Evolutionary conservation across 2,797 vertebrate genomes (phyloP).

Genomic region (Otus scops): DNA sequence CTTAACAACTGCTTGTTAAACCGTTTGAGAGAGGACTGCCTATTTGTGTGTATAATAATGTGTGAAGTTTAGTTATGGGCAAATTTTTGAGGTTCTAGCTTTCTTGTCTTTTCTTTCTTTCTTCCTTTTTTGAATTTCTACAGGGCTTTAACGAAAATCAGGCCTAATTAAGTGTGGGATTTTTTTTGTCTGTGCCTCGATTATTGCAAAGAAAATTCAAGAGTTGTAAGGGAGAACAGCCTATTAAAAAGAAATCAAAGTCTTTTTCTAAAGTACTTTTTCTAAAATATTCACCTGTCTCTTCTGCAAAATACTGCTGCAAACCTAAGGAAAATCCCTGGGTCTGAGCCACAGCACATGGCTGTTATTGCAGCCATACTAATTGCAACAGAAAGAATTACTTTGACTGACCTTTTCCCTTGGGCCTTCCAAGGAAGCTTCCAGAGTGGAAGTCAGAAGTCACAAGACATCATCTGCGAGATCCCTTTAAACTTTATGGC

Average conservation of each 20-base stretch:
- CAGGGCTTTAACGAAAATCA: neutral
- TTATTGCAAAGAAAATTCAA: neutral
- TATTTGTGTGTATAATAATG: neutral
- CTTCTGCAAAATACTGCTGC: neutral
- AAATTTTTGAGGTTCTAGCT: neutral
- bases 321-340: neutral
- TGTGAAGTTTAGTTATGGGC: neutral
- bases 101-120: neutral
- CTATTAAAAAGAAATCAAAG: neutral
- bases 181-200: neutral
- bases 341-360: neutral
- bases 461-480: neutral
- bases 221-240: neutral
- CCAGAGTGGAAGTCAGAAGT: neutral
- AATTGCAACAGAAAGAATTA: neutral
- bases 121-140: neutral
- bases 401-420: neutral
- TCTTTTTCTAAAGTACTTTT: neutral
- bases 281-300: neutral
- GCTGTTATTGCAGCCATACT: neutral
- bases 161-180: neutral
- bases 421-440: neutral
- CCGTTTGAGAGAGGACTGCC: neutral
- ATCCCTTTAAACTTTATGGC: neutral
- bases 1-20: neutral